Evolutionary conservation across 2,797 vertebrate species (phyloP), one percentile per base, ranked within the genome.

Genomic region (Lophius americanus): DNA sequence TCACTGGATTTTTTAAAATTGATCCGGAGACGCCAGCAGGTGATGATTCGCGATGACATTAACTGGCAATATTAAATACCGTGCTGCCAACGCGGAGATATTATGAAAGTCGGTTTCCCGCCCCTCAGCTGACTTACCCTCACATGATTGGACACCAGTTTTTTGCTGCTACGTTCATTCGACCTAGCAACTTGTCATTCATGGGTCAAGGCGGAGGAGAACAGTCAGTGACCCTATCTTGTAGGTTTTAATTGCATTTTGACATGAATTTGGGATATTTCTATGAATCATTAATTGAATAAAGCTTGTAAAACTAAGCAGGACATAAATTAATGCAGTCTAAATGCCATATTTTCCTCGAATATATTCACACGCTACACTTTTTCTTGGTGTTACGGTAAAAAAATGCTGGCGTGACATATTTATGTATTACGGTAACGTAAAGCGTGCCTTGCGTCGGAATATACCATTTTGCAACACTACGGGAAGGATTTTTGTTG

Each of bases 401-500:
- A 23, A 23, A 23, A 23, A 23, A 23, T 23, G 23, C 23, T 23
- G 23, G 23, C 23, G 23, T 23, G 23, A 23, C 23, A 23, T 23
- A 23, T 23, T 33, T 3, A 2, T 2, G 42, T 57, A 66, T 75
- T 79, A 85, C 70, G 79, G 70, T 79, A 86, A 67, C 36, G 62
- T 55, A 13, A 53, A 68, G 60, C 52, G 85, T 76, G 76, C 43
- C 41, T 79, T 69, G 61, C 68, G 67, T 81, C 38, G 83, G 92
- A 90, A 81, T 85, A 88, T 91, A 91, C 89, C 92, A 91, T 83
- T 79, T 9, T 3, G 37, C 39, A 32, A 38, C 44, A 64, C 62
- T 60, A 76, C 74, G 59, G 79, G 90, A 83, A 81, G 86, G 85
- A 86, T 87, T 87, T 87, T 72, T 90, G 88, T 91, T 92, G 87